Evolutionary conservation across 1,140 invertebrate species (phyloP).

Genomic region (Eulimnadia texana): DNA sequence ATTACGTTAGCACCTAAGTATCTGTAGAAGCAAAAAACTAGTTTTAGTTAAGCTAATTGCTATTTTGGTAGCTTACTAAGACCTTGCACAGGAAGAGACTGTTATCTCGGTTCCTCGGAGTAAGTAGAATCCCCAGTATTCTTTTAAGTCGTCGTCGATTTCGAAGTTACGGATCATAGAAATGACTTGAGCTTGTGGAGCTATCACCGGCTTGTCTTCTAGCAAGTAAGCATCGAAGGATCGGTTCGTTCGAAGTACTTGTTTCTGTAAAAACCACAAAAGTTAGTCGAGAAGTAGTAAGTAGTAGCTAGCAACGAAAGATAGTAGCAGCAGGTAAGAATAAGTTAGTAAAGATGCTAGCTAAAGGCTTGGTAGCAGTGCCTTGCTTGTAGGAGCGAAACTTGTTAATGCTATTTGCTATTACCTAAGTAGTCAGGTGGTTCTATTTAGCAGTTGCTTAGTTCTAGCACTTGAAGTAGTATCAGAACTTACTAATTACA

Average conservation of each 20-base stretch:
- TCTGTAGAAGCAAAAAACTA: slow-evolving; percentile 30
- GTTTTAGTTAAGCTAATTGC: neutral
- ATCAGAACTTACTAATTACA: too few species aligned
- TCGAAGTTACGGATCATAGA: slow-evolving; percentile 49
- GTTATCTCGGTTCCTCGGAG: slow-evolving; percentile 53
- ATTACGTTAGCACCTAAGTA: slow-evolving; percentile 57
- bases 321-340: neutral
- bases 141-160: slow-evolving; percentile 62
- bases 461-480: too few species aligned
- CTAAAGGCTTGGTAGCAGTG: too few species aligned
- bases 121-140: slow-evolving; percentile 72
- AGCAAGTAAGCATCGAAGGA: slow-evolving; percentile 61
- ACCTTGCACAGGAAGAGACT: slow-evolving; percentile 58
- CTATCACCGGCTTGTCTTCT: slow-evolving; percentile 39
- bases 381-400: too few species aligned
- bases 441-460: too few species aligned
- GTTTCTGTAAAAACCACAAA: slow-evolving; percentile 41
- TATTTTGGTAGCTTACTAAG: slow-evolving; percentile 19
- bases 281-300: slow-evolving; percentile 14
- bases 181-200: slow-evolving; percentile 37
- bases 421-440: too few species aligned
- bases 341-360: too few species aligned
- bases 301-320: neutral
- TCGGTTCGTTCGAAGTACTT: slow-evolving; percentile 49
- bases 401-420: too few species aligned